Conservation (phyloP, 2,797 vertebrate species). For the Myripristis murdjan region DNA sequence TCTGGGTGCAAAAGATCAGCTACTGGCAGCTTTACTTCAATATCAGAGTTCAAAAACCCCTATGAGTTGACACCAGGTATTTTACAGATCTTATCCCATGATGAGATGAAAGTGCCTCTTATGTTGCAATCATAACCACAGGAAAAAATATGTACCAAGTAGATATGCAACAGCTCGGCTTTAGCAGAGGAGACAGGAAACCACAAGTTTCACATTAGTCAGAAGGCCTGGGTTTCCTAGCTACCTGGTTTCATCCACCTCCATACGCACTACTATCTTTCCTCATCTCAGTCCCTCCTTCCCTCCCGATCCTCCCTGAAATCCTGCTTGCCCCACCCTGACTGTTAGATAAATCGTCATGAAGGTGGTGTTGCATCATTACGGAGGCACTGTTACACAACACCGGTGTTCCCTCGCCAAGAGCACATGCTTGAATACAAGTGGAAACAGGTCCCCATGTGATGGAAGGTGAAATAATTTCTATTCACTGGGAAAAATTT, state of each 20-base stretch:
- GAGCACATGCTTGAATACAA: constrained; percentile 14
- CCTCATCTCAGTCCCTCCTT: neutral
- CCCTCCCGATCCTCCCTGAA: neutral
- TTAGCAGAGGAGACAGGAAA: constrained; percentile 44
- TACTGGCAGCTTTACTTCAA: neutral
- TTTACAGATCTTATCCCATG: neutral
- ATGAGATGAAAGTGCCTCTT: constrained; percentile 11
- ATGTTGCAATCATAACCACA: constrained; percentile 26
- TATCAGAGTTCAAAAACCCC: neutral
- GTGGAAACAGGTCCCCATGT: constrained; percentile 13
- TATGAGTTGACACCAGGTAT: no score
- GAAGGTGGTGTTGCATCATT: constrained; percentile 20
- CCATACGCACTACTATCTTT: neutral
- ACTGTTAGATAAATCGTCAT: constrained; percentile 9
- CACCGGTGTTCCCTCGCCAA: constrained; percentile 36
- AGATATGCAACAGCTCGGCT: neutral
- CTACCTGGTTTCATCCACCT: constrained; percentile 40
- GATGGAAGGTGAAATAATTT: neutral
- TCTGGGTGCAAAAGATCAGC: neutral
- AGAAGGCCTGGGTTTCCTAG: constrained; percentile 14
- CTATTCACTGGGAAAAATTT: neutral
- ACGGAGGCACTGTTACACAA: constrained; percentile 45
- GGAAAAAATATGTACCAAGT: constrained; percentile 27
- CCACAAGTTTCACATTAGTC: constrained; percentile 33
- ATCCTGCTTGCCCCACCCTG: neutral